Conservation (phyloP, 1,140 invertebrate species). For the Calosoma granatense region DNA sequence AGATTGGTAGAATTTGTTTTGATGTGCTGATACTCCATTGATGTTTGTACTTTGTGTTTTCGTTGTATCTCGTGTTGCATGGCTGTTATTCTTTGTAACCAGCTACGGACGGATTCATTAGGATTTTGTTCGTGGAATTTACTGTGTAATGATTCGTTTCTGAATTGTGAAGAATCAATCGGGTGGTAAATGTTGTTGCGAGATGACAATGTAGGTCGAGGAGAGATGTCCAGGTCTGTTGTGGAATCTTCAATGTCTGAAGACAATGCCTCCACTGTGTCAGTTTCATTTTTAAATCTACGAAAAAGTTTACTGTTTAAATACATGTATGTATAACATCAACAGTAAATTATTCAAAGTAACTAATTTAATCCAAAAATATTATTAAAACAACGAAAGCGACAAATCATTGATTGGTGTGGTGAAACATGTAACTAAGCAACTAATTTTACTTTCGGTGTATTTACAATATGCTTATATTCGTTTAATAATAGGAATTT, state of each 20-base stretch:
- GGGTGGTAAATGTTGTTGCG: not conserved
- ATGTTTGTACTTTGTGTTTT: constrained; percentile 15
- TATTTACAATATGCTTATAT: too few species aligned
- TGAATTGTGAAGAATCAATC: constrained; percentile 6
- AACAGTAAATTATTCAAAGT: too few species aligned
- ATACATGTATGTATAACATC: not conserved
- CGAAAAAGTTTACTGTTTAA: constrained; percentile 6
- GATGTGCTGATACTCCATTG: constrained; percentile 16
- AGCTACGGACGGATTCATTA: constrained; percentile 56
- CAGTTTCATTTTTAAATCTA: constrained; percentile 25
- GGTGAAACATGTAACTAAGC: too few species aligned
- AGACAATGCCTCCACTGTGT: constrained; percentile 26
- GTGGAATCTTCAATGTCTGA: constrained; percentile 22
- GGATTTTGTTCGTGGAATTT: constrained; percentile 26
- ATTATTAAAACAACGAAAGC: too few species aligned
- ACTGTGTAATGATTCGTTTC: not conserved
- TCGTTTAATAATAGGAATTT: too few species aligned
- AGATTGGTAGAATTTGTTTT: constrained; percentile 20
- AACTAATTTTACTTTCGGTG: too few species aligned
- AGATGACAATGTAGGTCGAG: too few species aligned
- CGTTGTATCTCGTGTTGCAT: constrained; percentile 47
- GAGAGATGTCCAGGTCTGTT: too few species aligned
- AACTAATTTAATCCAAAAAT: too few species aligned
- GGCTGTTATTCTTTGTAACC: constrained; percentile 59
- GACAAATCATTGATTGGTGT: too few species aligned